Percentiles rank a stretch among this genome's conserved stretches.
Evolutionary conservation across 2,888 invertebrate genomes (phyloP).

Genomic region (Adelognathus sp.): DNA sequence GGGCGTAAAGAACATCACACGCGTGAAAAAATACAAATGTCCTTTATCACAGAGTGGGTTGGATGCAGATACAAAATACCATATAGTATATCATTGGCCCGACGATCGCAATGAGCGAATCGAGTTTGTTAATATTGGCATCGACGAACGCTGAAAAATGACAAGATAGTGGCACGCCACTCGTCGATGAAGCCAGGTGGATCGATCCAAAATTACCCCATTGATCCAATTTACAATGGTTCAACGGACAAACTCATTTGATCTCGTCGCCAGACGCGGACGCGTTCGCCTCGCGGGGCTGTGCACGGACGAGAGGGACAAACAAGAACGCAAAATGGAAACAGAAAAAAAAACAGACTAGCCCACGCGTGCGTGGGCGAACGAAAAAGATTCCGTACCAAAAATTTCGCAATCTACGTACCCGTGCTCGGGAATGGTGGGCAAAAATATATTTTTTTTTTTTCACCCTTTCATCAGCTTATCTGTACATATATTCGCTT

Average conservation of each 20-base stretch:
- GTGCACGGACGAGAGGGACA: background rate
- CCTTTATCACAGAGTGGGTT: background rate
- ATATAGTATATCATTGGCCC: conserved; percentile 1
- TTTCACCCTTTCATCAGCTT: too few species aligned
- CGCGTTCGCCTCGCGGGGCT: conserved; percentile 9
- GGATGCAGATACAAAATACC: background rate
- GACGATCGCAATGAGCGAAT: background rate
- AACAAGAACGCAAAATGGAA: background rate
- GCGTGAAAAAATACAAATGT: background rate
- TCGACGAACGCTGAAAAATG: background rate
- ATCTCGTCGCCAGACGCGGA: conserved; percentile 27
- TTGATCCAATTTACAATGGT: conserved; percentile 50
- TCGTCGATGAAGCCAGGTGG: conserved; percentile 14
- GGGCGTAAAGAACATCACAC: background rate
- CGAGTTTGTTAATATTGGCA: background rate
- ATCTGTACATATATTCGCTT: background rate
- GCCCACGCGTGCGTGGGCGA: background rate
- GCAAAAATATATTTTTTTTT: too few species aligned
- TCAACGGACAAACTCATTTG: conserved; percentile 50
- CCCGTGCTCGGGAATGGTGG: too few species aligned
- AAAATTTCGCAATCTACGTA: too few species aligned
- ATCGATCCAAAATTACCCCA: conserved; percentile 46
- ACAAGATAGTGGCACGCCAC: background rate
- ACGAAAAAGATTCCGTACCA: too few species aligned
- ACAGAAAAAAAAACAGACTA: background rate